These are phyloP conservation scores for Gryllus bimaculatus DNA, from an alignment of 1,140 invertebrate species.

Conservation along the genomic window DNA sequence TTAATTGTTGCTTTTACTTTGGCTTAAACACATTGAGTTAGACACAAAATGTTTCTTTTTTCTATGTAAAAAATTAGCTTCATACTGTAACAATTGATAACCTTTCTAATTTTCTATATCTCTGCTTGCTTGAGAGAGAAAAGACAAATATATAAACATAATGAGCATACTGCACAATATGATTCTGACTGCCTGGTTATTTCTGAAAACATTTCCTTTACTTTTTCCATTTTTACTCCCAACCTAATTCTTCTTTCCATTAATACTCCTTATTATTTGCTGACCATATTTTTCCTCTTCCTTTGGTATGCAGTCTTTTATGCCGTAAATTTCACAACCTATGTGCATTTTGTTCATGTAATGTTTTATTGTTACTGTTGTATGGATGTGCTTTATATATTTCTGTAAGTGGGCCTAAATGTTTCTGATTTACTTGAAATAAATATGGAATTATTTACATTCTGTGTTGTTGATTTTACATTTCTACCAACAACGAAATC, in stretches of 20 bases:
- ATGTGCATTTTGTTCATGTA: constrained; percentile 1
- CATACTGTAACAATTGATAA: neutral
- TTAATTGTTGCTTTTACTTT: no score
- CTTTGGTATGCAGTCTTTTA: no score
- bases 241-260: no score
- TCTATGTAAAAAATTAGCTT: no score
- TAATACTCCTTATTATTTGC: no score
- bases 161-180: neutral
- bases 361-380: neutral
- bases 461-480: neutral
- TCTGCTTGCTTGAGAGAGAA: neutral
- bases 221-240: no score
- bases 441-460: neutral
- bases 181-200: neutral
- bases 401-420: neutral
- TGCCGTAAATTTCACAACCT: neutral
- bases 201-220: neutral
- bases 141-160: neutral
- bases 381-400: neutral
- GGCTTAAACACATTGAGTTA: no score
- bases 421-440: neutral
- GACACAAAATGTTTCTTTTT: no score
- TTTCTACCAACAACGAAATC: neutral
- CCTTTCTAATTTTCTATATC: neutral
- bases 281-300: no score